Percentiles rank a stretch among this genome's conserved stretches.
These are phyloP conservation scores for Cryptoprocta ferox DNA, from an alignment of 2,797 vertebrate genomes.

Conservation along the genomic window DNA sequence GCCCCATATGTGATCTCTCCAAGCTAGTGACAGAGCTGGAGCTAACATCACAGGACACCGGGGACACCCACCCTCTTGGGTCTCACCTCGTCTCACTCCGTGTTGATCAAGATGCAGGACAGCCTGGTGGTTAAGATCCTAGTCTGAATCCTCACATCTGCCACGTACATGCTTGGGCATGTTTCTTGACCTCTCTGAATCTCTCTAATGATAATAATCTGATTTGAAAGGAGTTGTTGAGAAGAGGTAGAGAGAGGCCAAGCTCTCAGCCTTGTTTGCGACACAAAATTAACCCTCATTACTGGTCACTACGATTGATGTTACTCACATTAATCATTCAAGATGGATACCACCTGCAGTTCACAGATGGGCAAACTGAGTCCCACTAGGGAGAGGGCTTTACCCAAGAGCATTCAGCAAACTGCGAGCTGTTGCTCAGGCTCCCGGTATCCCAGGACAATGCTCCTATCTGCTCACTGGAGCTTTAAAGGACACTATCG, in stretches of 20 bases:
- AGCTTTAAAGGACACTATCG: not conserved
- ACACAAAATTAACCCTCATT: not conserved
- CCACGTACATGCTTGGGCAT: not conserved
- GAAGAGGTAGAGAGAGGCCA: not conserved
- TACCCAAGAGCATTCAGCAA: not conserved
- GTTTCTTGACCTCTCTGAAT: not conserved
- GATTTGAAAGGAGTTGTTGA: not conserved
- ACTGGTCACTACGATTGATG: not conserved
- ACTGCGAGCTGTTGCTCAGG: not conserved
- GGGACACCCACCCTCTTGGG: not conserved
- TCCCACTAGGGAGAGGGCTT: not conserved
- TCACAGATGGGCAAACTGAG: not conserved
- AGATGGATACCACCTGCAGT: not conserved
- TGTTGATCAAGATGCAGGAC: not conserved
- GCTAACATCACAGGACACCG: not conserved
- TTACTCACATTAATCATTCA: too few relatives aligned
- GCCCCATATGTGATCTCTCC: not conserved
- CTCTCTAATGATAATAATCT: not conserved
- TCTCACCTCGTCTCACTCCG: not conserved
- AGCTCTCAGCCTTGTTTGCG: not conserved
- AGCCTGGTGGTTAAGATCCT: not conserved
- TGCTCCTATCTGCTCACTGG: rapidly evolving
- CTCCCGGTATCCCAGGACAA: not conserved
- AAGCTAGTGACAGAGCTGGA: not conserved
- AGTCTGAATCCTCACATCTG: not conserved